These are phyloP conservation scores for Andrena fulva DNA, from an alignment of 2,888 invertebrate species.

Conservation along the genomic window DNA sequence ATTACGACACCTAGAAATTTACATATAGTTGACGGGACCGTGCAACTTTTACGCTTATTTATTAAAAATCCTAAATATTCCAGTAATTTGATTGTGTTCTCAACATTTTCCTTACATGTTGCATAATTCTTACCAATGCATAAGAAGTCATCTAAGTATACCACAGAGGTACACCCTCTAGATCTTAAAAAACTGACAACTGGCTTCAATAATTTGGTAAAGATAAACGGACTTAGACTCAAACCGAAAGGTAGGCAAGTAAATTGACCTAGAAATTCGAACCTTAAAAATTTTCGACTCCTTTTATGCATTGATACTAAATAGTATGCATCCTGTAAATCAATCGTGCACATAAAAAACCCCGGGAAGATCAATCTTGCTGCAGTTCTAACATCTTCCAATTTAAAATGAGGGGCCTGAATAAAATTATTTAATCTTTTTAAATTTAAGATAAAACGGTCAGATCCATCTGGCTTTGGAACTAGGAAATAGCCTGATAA, in stretches of 20 bases:
- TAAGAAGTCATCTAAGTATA: not conserved
- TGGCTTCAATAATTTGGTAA: slow-evolving; percentile 60
- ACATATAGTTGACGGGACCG: not conserved
- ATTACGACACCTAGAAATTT: not conserved
- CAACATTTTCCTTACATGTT: not conserved
- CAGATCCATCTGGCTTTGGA: slow-evolving; percentile 11
- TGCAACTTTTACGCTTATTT: slow-evolving; percentile 13
- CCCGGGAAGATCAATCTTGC: not conserved
- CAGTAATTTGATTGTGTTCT: not conserved
- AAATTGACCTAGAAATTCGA: slow-evolving; percentile 39
- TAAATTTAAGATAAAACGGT: slow-evolving; percentile 25
- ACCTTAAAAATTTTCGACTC: slow-evolving; percentile 21
- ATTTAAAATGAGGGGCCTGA: slow-evolving; percentile 21
- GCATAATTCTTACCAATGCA: not conserved
- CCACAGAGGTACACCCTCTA: not conserved
- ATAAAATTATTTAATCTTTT: slow-evolving; percentile 23
- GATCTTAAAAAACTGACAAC: slow-evolving; percentile 16
- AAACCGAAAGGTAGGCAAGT: slow-evolving; percentile 59
- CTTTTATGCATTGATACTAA: slow-evolving; percentile 10
- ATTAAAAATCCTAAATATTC: slow-evolving; percentile 25
- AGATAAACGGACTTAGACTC: slow-evolving; percentile 46
- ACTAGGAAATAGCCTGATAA: slow-evolving; percentile 22
- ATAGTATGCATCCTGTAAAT: slow-evolving; percentile 33
- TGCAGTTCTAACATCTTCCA: slow-evolving; percentile 17
- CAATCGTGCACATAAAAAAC: not conserved